Conservation (phyloP, 2,797 vertebrate genomes). For the Sebastes kiyomatsui region DNA sequence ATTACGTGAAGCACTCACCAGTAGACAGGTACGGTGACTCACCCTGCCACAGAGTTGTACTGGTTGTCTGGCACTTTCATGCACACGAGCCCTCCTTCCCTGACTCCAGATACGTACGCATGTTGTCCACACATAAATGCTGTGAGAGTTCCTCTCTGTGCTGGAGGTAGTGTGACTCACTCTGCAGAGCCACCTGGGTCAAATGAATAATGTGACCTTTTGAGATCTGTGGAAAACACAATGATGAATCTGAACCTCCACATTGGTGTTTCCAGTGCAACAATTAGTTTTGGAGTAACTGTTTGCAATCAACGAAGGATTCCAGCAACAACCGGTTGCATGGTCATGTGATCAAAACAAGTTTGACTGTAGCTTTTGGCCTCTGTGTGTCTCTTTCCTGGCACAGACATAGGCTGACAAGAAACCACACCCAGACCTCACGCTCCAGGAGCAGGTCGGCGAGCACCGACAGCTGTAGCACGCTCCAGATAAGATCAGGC, state of each 20-base stretch:
- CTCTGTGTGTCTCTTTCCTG: slow-evolving; percentile 30
- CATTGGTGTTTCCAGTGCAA: not conserved
- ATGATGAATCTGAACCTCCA: slow-evolving; percentile 19
- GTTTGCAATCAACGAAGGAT: slow-evolving; percentile 20
- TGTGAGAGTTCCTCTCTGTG: slow-evolving; percentile 34
- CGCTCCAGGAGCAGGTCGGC: slow-evolving; percentile 38
- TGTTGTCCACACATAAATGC: slow-evolving; percentile 41
- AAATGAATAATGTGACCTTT: slow-evolving; percentile 65
- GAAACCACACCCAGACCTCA: slow-evolving; percentile 72
- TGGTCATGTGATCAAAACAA: slow-evolving; percentile 57
- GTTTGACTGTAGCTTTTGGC: slow-evolving; percentile 47
- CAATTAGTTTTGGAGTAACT: slow-evolving; percentile 7
- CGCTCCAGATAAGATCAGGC: slow-evolving; percentile 64
- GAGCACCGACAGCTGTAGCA: slow-evolving; percentile 56
- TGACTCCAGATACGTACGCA: slow-evolving; percentile 24
- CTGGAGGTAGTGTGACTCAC: slow-evolving; percentile 59
- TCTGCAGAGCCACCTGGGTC: slow-evolving; percentile 45
- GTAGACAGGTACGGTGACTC: slow-evolving; percentile 58
- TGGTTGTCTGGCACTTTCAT: slow-evolving; percentile 38
- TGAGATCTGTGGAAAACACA: slow-evolving; percentile 50
- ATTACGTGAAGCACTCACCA: slow-evolving; percentile 21
- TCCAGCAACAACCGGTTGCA: slow-evolving; percentile 14
- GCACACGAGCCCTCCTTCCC: not conserved
- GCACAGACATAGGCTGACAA: slow-evolving; percentile 47
- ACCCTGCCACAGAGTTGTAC: slow-evolving; percentile 9